Evolutionary conservation across 2,888 invertebrate species (phyloP).

Genomic region (Phytoseiulus persimilis): DNA sequence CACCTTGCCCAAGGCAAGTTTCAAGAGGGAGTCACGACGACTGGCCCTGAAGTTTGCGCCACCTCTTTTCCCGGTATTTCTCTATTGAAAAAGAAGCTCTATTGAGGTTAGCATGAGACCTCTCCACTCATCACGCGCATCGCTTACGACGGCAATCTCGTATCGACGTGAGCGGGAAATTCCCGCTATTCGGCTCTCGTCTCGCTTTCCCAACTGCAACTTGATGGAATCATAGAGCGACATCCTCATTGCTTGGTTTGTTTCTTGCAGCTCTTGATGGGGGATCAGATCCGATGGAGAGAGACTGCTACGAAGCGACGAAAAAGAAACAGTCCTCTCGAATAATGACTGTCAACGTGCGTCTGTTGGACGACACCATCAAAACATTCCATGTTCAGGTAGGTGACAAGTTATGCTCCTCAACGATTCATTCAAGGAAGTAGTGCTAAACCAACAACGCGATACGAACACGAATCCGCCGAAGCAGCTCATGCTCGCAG

Average conservation of each 20-base stretch:
- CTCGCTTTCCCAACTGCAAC: no score
- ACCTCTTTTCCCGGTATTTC: background rate
- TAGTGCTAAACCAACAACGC: background rate
- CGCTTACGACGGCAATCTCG: background rate
- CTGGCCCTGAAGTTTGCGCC: background rate
- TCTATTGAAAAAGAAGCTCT: no score
- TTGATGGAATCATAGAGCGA: no score
- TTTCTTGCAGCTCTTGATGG: background rate
- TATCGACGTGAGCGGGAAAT: background rate
- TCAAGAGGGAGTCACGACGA: background rate
- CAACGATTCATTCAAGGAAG: background rate
- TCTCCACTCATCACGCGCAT: no score
- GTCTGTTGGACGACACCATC: slow-evolving; percentile 20
- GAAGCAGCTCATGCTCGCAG: background rate
- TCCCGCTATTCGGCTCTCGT: background rate
- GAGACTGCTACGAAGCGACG: slow-evolving; percentile 22
- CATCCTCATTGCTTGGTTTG: background rate
- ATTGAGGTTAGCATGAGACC: no score
- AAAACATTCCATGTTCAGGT: slow-evolving; percentile 36
- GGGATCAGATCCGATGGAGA: background rate
- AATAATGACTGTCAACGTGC: slow-evolving; percentile 29
- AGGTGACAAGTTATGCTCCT: no score
- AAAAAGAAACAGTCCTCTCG: slow-evolving; percentile 32
- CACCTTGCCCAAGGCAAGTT: background rate
- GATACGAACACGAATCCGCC: background rate